Base-by-base conservation (phyloP, 1,140 invertebrate genomes). In the Limonius californicus region DNA sequence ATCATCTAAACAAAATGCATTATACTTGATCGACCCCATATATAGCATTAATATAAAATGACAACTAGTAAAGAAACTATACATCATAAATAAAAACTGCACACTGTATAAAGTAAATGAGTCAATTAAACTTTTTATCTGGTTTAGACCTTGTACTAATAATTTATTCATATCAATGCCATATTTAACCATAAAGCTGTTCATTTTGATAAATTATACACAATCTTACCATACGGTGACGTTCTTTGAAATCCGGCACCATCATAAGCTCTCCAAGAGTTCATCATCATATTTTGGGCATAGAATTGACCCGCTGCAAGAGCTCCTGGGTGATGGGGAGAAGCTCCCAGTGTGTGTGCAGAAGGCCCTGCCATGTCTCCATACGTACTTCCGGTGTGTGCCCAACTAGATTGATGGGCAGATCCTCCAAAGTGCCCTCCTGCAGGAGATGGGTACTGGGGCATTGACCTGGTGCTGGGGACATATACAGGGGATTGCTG, bases 191-290 rank as follows among this genome's bases (percentile, higher is more conserved):
- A n/a, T n/a, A n/a, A n/a, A n/a, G n/a, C n/a, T n/a, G n/a, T n/a
- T n/a, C n/a, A n/a, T n/a, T n/a, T n/a, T n/a, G n/a, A n/a, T n/a
- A n/a, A n/a, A n/a, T n/a, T n/a, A n/a, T n/a, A n/a, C n/a, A 27
- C 3, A 27, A 12, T 11, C 72, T 73, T 74, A 88, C 87, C 87
- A 69, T 90, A 91, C 14, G 87, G 87, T 0, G 87, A 87, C 0
- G 84, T 83, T 19, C 88, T 81, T 72, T 91, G 88, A 72, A 90
- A 88, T 1, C 86, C 85, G 9, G 82, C 76, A 11, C 84, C 79
- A 69, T 91, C 89, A 77, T 91, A 91, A 45, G 89, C 84, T 54
- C 89, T 81, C 88, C 88, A 89, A 2, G 88, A 86, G 18, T 85
- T 84, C 89, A 90, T 89, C 82, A 89, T 86, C 67, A 86, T 85